These are phyloP conservation scores for Craseonycteris thonglongyai DNA, from an alignment of 2,113 vertebrate species.

Conservation along the genomic window DNA sequence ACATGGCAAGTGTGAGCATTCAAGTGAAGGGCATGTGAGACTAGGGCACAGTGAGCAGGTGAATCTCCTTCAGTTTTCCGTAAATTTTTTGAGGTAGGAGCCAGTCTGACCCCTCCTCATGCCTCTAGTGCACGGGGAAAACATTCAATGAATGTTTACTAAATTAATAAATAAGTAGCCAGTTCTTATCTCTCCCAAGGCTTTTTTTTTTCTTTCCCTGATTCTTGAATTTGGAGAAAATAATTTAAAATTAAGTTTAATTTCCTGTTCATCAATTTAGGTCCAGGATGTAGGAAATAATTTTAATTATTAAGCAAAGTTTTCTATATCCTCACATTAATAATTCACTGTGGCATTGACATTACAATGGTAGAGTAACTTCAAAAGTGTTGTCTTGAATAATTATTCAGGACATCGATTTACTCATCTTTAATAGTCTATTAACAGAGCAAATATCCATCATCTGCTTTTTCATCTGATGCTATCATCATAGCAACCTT, in stretches of 20 bases:
- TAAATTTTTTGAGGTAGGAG: background rate
- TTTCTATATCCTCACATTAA: background rate
- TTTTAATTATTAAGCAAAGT: slow-evolving; percentile 1
- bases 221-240: background rate
- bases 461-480: background rate
- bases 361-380: background rate
- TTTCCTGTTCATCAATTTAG: background rate
- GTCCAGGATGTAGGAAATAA: background rate
- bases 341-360: background rate
- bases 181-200: background rate
- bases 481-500: background rate
- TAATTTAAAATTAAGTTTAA: background rate
- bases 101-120: background rate
- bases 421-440: slow-evolving; percentile 28
- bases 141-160: background rate
- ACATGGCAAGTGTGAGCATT: background rate
- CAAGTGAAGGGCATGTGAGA: no score
- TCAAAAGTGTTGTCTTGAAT: slow-evolving; percentile 27
- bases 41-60: background rate
- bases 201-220: background rate
- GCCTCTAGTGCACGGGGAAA: background rate
- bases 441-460: slow-evolving; percentile 5
- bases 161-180: background rate
- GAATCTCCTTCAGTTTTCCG: background rate
- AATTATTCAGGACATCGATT: slow-evolving; percentile 37